A percentile compares a stretch with the other conserved stretches of the same genome.
Evolutionary conservation across 2,113 vertebrate genomes (phyloP).

Genomic region (Cyprinus carpio): DNA sequence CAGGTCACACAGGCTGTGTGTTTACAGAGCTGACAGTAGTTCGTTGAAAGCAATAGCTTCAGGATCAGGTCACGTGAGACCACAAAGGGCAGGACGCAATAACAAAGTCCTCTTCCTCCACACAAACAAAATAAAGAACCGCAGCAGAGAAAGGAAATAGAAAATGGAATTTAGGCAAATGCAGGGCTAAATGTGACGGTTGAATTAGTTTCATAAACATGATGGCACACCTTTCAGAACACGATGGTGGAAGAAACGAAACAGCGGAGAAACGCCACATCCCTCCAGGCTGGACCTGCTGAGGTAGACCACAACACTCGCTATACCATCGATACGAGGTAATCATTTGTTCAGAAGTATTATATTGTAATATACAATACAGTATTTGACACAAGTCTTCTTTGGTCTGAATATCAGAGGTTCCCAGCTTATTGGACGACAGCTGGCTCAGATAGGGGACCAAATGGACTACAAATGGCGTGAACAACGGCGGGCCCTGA

Average conservation of each 20-base stretch:
- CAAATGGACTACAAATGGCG: conserved; percentile 72
- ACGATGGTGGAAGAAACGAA: conserved; percentile 74
- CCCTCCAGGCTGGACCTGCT: conserved; percentile 74
- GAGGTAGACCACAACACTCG: conserved; percentile 57
- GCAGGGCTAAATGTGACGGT: background rate
- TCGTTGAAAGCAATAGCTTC: conserved; percentile 57
- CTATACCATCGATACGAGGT: conserved; percentile 62
- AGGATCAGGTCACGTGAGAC: conserved; percentile 38
- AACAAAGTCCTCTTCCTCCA: conserved; percentile 21
- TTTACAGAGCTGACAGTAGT: conserved; percentile 71
- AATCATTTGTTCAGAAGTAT: background rate
- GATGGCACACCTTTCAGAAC: conserved; percentile 55
- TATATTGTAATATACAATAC: background rate
- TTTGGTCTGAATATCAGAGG: conserved; percentile 61
- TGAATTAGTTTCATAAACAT: conserved; percentile 19
- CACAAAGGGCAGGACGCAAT: conserved; percentile 37
- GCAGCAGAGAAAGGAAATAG: conserved; percentile 2
- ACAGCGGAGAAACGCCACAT: conserved; percentile 50
- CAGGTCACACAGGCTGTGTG: conserved; percentile 62
- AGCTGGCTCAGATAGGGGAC: conserved; percentile 85
- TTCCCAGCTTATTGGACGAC: conserved; percentile 72
- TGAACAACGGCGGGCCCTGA: conserved; percentile 48
- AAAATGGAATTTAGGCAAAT: conserved; percentile 13
- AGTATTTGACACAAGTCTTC: background rate
- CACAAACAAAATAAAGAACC: conserved; percentile 8